Evolutionary conservation across 2,888 invertebrate genomes (phyloP), one percentile per base, ranked within the genome.

Genomic region (Meghimatium bilineatum): DNA sequence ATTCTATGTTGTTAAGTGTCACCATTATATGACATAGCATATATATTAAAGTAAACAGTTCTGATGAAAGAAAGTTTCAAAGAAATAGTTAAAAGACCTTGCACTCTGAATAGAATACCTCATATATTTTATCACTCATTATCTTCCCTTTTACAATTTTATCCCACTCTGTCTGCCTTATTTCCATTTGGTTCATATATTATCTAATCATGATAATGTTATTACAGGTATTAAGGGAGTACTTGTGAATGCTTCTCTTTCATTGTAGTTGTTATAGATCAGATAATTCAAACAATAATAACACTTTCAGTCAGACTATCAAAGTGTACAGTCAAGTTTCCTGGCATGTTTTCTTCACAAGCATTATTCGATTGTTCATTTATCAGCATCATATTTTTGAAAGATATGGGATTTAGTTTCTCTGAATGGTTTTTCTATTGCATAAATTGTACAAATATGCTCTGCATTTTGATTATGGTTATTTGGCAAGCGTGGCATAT

Each of bases 401-500:
- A 63, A 32, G 44, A 29, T 69, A 26, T 63, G 26, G 14, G 23
- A n/a, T n/a, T n/a, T 10, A n/a, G 44, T 78, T 34, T 44, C 36
- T 3, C 26, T 23, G 17, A 26, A 38, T 10, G 14, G 29, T 67
- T 80, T 49, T 69, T 80, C 66, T 71, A 5, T 71, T 80, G 56
- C 71, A 80, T 34, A 34, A 32, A 52, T 71, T 44, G 17, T 44
- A 44, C 12, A 12, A 80, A 29, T 23, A 14, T 80, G 80, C 72
- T 80, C 60, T 79, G 79, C 79, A 84, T 84, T 84, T 80, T 84
- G 75, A 36, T 71, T 80, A 66, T 29, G 44, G 56, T 75, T 49
- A 32, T 71, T 74, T 80, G 74, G 69, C 67, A 80, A 67, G 72
- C 78, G n/a, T 80, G 74, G 74, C 84, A 84, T 80, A 80, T 84